Percentiles rank a stretch among this genome's conserved stretches.
Evolutionary conservation across 2,888 invertebrate species (phyloP).

Genomic region (Eilema caniola): DNA sequence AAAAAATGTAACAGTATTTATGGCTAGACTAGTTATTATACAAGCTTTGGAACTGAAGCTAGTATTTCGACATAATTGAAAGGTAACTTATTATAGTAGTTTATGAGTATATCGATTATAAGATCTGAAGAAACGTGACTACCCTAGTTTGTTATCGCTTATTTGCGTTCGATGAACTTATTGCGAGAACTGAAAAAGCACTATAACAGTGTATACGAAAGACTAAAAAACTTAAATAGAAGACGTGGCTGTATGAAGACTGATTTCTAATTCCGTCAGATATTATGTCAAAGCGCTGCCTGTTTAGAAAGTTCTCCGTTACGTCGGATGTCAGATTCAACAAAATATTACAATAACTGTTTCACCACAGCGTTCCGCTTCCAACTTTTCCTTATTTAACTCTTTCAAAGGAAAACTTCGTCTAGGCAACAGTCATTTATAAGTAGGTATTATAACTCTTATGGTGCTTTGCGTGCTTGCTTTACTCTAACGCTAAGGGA

Average conservation of each 20-base stretch:
- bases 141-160: background rate
- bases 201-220: background rate
- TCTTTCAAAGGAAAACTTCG: background rate
- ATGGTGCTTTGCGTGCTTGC: no score
- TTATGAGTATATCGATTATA: background rate
- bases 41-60: background rate
- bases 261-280: background rate
- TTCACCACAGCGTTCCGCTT: background rate
- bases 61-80: background rate
- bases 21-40: no score
- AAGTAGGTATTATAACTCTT: no score
- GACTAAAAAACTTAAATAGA: background rate
- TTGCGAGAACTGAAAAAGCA: background rate
- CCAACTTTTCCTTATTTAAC: background rate
- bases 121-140: background rate
- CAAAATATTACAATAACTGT: background rate
- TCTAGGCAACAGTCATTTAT: background rate
- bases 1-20: no score
- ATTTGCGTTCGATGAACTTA: slow-evolving; percentile 1
- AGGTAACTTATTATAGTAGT: background rate
- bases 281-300: no score
- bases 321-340: background rate
- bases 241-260: background rate
- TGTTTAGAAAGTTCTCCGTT: background rate
- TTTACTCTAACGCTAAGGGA: background rate